Evolutionary conservation across 2,888 invertebrate species (phyloP).

Genomic region (Spisula subtruncata): DNA sequence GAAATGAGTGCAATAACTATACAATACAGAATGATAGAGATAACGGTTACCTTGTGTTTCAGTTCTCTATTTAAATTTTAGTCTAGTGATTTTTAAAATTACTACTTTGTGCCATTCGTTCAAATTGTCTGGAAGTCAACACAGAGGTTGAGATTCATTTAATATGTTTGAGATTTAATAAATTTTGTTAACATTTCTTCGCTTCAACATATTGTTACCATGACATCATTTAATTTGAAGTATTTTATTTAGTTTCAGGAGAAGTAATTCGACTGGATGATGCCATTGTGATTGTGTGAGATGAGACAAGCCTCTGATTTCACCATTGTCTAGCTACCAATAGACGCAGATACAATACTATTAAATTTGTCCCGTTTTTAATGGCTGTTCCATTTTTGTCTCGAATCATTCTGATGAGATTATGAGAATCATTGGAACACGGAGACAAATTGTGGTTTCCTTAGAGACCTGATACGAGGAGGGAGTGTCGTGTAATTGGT

Average conservation of each 20-base stretch:
- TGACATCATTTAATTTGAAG: not conserved
- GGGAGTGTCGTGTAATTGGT: not conserved
- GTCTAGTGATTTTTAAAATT: too few species aligned
- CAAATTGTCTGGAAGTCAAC: too few species aligned
- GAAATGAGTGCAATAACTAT: too few species aligned
- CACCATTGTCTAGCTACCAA: not conserved
- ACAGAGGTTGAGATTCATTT: not conserved
- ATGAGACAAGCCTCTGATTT: not conserved
- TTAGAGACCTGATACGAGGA: not conserved
- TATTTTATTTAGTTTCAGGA: conserved; percentile 5
- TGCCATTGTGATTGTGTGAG: not conserved
- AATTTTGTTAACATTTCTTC: not conserved
- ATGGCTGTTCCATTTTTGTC: not conserved
- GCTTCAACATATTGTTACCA: not conserved
- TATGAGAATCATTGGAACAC: not conserved
- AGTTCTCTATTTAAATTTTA: too few species aligned
- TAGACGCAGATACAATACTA: not conserved
- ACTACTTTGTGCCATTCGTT: too few species aligned
- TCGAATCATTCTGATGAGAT: not conserved
- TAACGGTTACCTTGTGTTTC: too few species aligned
- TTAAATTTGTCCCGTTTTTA: conserved; percentile 15
- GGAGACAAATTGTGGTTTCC: not conserved
- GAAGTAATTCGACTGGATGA: not conserved
- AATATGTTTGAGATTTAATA: not conserved
- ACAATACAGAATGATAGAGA: too few species aligned